phyloP scores from a whole-genome alignment of 2,888 invertebrate genomes.

The Petrolisthes manimaculis region DNA sequence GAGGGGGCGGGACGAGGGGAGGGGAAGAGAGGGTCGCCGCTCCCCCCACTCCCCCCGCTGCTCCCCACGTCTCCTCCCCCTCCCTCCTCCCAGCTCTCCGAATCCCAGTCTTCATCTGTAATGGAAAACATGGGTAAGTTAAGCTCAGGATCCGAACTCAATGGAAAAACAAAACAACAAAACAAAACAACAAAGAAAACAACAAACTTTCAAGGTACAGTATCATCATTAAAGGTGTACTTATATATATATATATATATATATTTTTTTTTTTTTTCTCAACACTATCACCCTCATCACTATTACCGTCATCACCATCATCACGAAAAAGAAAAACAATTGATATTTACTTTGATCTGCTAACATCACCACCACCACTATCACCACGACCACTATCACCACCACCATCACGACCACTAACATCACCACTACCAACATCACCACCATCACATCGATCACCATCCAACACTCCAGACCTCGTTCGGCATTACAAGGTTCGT shows the following conservation, averaged over 20 bases:
- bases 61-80: neutral
- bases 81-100: conserved; percentile 37
- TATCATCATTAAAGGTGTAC: neutral
- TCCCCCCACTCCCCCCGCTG: neutral
- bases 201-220: neutral
- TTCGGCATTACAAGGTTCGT: neutral
- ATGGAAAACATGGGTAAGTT: neutral
- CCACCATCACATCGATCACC: neutral
- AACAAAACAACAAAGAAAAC: neutral
- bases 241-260: conserved; percentile 23
- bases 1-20: neutral
- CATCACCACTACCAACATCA: neutral
- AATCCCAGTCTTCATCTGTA: conserved; percentile 34
- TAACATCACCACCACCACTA: neutral
- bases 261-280: conserved; percentile 2
- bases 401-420: neutral
- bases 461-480: neutral
- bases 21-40: neutral
- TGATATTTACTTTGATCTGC: neutral
- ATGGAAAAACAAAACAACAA: neutral
- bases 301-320: neutral
- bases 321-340: neutral
- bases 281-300: neutral
- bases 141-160: neutral
- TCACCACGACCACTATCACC: neutral